Conservation (phyloP, 2,888 invertebrate species). For the Philopedon plagiatum region DNA sequence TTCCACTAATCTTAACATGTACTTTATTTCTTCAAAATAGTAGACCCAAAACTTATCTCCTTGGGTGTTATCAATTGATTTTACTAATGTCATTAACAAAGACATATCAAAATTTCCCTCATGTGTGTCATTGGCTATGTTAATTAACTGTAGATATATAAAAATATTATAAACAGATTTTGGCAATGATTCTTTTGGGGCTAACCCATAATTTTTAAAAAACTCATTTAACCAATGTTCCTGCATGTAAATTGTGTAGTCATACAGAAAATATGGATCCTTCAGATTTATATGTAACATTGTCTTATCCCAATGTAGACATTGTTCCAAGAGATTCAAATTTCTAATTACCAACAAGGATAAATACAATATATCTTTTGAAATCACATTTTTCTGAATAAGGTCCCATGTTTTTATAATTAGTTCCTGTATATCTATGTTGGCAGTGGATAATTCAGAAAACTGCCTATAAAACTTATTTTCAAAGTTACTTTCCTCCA, state of each 20-base stretch:
- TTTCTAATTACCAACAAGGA: constrained; percentile 58
- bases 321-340: constrained; percentile 55
- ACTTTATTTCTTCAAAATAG: constrained; percentile 59
- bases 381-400: constrained; percentile 55
- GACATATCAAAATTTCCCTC: constrained; percentile 51
- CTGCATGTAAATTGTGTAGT: constrained; percentile 62
- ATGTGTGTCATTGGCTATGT: constrained; percentile 58
- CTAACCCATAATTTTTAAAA: constrained; percentile 55
- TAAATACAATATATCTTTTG: constrained; percentile 60
- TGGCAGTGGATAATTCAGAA: constrained; percentile 41
- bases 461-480: constrained; percentile 22
- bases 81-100: constrained; percentile 50
- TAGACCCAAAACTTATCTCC: constrained; percentile 60
- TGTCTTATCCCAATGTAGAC: constrained; percentile 58
- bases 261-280: constrained; percentile 60
- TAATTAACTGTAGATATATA: constrained; percentile 58
- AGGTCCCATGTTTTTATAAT: constrained; percentile 58
- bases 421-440: constrained; percentile 52
- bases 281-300: constrained; percentile 57
- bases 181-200: constrained; percentile 48
- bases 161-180: constrained; percentile 56
- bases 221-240: constrained; percentile 64
- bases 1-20: constrained; percentile 57
- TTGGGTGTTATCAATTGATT: constrained; percentile 45
- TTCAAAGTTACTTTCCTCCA: neutral